Evolutionary conservation across 2,888 invertebrate genomes (phyloP), one percentile per base, ranked within the genome.

Genomic region (Caradrina kadenii): DNA sequence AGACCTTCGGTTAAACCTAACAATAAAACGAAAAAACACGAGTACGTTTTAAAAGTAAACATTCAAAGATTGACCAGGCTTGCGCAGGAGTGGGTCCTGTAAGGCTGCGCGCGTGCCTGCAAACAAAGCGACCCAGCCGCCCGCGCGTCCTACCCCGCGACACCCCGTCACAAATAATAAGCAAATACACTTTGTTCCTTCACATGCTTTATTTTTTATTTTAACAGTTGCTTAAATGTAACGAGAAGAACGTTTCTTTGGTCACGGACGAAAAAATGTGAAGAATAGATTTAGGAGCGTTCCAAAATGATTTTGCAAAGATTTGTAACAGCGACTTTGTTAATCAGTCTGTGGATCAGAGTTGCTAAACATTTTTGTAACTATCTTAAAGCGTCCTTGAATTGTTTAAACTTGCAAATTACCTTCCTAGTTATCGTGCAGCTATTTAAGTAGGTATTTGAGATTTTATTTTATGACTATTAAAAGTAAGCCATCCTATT

Each of bases 171-270:
- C 90, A 89, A 90, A 89, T 88, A 91, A 89, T 88, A 92, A 90
- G 91, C 88, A 91, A 93, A 93, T 87, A 91, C 88, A 91, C 91
- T 90, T 89, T 89, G 89, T 90, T 88, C 88, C 87, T 82, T 83
- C 82, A 82, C 79, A 84, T 73, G 80, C 73, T 86, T 83, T 83
- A 81, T 88, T 89, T 89, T 89, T 87, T 89, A 90, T 90, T 85
- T 83, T 87, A 86, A 86, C 84, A 87, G 82, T 76, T 82, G 85
- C 84, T 85, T 87, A 88, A 87, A 88, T 87, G 87, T 87, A 88
- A 87, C 87, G 84, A 88, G 82, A 88, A 86, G 72, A 82, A 81
- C 63, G 60, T 70, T 76, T 31, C 78, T 83, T 73, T 69, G 67
- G 78, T 82, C 82, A 82, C 82, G 82, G 63, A 66, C 60, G 60